These are phyloP conservation scores for Trachythela sp. DNA, from an alignment of 64 coral and sea anemone genomes.

Conservation along the genomic window DNA sequence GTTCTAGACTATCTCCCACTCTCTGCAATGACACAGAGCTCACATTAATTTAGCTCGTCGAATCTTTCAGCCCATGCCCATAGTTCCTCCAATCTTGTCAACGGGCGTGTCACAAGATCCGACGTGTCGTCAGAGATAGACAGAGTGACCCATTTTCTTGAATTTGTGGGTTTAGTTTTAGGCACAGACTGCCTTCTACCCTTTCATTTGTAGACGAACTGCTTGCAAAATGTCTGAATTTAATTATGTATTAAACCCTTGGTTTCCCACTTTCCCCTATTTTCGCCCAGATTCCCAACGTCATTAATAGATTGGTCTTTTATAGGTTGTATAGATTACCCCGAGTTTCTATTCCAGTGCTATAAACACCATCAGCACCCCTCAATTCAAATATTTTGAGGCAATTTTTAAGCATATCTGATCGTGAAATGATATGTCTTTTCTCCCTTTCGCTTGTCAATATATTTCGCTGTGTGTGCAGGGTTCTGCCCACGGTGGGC, in stretches of 20 bases:
- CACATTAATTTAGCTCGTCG: conserved; percentile 66
- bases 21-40: conserved; percentile 12
- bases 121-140: not conserved
- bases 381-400: not conserved
- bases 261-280: not conserved
- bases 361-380: not conserved
- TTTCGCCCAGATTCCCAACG: not conserved
- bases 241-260: not conserved
- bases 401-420: not conserved
- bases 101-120: conserved; percentile 43
- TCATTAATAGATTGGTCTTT: not conserved
- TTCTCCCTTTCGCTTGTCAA: not conserved
- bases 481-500: too few species aligned
- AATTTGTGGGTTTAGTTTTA: not conserved
- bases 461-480: not conserved
- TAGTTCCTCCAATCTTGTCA: conserved; percentile 54
- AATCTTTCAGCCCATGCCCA: conserved; percentile 53
- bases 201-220: not conserved
- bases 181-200: not conserved
- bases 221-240: not conserved
- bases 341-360: not conserved
- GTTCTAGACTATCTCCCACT: not conserved
- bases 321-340: too few species aligned
- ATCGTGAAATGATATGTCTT: not conserved
- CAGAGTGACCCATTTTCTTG: not conserved